These are phyloP conservation scores for Salvator merianae DNA, from an alignment of 2,113 vertebrate genomes.

Conservation along the genomic window DNA sequence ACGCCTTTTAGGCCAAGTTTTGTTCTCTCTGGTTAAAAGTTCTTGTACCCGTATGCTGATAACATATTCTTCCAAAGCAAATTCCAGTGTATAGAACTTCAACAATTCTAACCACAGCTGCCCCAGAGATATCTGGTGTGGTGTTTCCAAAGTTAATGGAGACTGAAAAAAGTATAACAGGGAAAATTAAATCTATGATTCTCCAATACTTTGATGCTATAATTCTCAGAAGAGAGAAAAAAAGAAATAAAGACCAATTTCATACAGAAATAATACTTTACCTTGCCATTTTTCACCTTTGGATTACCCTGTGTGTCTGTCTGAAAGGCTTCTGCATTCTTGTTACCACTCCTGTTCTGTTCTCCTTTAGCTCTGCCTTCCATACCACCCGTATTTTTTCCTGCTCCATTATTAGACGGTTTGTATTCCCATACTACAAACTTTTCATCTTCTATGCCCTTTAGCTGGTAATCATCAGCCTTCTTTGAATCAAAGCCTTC, in stretches of 20 bases:
- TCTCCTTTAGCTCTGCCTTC: constrained; percentile 84
- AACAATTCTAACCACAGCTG: constrained; percentile 96
- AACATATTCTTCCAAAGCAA: constrained; percentile 93
- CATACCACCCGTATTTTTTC: constrained; percentile 73
- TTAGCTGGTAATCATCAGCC: constrained; percentile 93
- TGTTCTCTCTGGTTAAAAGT: constrained; percentile 89
- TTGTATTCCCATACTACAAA: constrained; percentile 92
- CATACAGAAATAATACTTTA: constrained; percentile 70
- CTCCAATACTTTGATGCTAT: neutral
- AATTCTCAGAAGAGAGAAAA: neutral
- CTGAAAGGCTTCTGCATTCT: constrained; percentile 68
- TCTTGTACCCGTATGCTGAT: constrained; percentile 94
- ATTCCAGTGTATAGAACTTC: constrained; percentile 98
- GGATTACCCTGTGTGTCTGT: constrained; percentile 73
- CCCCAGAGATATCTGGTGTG: constrained; percentile 82
- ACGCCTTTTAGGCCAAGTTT: constrained; percentile 96
- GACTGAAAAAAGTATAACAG: constrained; percentile 76
- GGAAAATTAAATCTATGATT: constrained; percentile 39
- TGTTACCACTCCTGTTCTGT: constrained; percentile 75
- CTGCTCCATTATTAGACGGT: constrained; percentile 78
- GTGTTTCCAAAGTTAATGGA: constrained; percentile 76
- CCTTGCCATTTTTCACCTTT: constrained; percentile 84
- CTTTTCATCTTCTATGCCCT: constrained; percentile 80
- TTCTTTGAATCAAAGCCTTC: constrained; percentile 92
- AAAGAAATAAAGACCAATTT: neutral